Base-by-base conservation (phyloP, 2,888 invertebrate species). In the Agrochola macilenta region DNA sequence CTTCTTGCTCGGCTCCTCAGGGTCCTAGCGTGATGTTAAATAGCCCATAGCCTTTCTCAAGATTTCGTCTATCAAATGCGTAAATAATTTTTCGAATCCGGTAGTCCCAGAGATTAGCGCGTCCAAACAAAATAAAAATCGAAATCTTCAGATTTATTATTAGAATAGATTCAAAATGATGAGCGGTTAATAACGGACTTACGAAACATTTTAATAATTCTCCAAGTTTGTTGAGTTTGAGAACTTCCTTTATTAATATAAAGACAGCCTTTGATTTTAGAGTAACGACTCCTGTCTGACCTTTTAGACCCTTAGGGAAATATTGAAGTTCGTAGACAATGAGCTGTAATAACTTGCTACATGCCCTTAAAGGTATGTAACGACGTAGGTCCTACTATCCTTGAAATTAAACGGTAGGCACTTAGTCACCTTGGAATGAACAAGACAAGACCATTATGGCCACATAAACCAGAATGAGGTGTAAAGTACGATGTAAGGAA, bases 271-370 rank as follows among this genome's bases (percentile, higher is more conserved):
- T 76, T 71, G 71, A 71, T 76, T 81, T 69, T 26, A 69, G 39
- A 63, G 7, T 52, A 70, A 70, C 26, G 14, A 54, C n/a, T 30
- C 14, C 35, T 17, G 30, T 64, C 68, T 71, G 61, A 71, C 81
- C 81, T 81, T 76, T 63, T 1, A 68, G 26, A 35, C 52, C 81
- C 66, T 58, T 7, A 35, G 68, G 77, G 71, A 77, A 81, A 77
- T 68, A 77, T 64, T 63, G 61, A 58, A 81, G 68, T 81, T 77
- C 35, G 30, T 35, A 71, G 70, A 80, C 66, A 81, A 71, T 71
- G 61, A 71, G n/a, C 7, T 35, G 20, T 66, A 35, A 58, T 79
- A 58, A 63, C 58, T 60, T 23, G 39, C 8, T 72, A 72, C 54
- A 73, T 30, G 57, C 30, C 30, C 14, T 58, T 76, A 52, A 60